A percentile compares a stretch with the other conserved stretches of the same genome.
Evolutionary conservation across 2,888 invertebrate genomes (phyloP).

Genomic region (Opisthograptis luteolata): DNA sequence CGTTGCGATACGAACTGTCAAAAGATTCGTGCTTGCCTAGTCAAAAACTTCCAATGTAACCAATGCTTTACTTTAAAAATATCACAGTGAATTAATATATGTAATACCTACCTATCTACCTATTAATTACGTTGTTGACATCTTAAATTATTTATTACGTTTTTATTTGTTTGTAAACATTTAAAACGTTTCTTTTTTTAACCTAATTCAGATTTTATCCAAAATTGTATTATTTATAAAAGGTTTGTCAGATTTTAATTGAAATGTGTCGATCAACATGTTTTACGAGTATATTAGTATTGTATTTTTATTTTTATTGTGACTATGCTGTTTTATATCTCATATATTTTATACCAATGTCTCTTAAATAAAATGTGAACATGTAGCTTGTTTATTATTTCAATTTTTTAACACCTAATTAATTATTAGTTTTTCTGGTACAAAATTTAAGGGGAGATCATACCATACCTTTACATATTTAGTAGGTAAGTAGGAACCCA

Average conservation of each 20-base stretch:
- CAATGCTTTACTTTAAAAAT: constrained; percentile 27
- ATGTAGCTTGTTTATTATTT: constrained; percentile 15
- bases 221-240: background rate
- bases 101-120: background rate
- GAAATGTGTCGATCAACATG: constrained; percentile 28
- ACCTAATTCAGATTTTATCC: background rate
- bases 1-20: no score
- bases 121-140: background rate
- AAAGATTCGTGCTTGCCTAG: no score
- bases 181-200: constrained; percentile 8
- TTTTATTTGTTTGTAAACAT: background rate
- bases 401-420: no score
- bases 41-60: background rate
- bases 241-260: background rate
- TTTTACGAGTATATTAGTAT: constrained; percentile 71
- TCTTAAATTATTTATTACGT: background rate
- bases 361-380: constrained; percentile 82
- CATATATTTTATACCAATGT: constrained; percentile 84
- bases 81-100: constrained; percentile 63
- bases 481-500: no score
- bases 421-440: no score
- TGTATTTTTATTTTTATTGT: constrained; percentile 77
- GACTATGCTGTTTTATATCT: constrained; percentile 83
- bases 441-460: no score
- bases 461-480: no score